Conservation (phyloP, 1,140 invertebrate species). For the Ceratina japonica region DNA sequence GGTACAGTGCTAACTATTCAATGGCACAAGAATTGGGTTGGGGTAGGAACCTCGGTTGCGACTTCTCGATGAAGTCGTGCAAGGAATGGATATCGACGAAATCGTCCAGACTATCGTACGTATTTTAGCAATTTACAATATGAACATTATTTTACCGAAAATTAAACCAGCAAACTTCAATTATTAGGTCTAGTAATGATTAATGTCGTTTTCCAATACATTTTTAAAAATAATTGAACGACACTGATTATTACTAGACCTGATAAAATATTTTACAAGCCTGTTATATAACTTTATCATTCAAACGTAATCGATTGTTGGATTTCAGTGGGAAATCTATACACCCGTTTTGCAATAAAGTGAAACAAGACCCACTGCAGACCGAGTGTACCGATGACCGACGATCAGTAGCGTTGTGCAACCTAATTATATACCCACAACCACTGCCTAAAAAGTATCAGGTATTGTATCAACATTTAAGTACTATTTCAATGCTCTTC, state of each 20-base stretch:
- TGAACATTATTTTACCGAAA: background rate
- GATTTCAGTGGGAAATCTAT: slow-evolving; percentile 83
- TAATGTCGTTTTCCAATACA: too few relatives aligned
- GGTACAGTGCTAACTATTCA: slow-evolving; percentile 94
- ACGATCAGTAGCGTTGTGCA: slow-evolving; percentile 96
- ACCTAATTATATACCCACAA: slow-evolving; percentile 91
- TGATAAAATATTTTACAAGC: too few relatives aligned
- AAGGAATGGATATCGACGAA: slow-evolving; percentile 95
- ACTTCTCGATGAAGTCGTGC: slow-evolving; percentile 96
- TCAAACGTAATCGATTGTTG: background rate
- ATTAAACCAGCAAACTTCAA: too few relatives aligned
- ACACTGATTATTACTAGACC: too few relatives aligned
- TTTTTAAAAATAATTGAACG: too few relatives aligned
- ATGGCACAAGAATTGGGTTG: slow-evolving; percentile 94
- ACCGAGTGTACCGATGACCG: slow-evolving; percentile 97
- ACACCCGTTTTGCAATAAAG: slow-evolving; percentile 96
- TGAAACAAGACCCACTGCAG: slow-evolving; percentile 94
- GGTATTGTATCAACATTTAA: slow-evolving; percentile 77
- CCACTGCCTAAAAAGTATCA: slow-evolving; percentile 92
- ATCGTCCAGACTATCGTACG: slow-evolving; percentile 79
- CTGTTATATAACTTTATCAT: background rate
- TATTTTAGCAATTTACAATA: slow-evolving; percentile 23
- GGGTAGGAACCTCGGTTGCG: slow-evolving; percentile 94
- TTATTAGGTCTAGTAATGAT: too few relatives aligned
- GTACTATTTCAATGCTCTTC: too few relatives aligned